Percentiles rank a stretch among this genome's conserved stretches.
These are phyloP conservation scores for Rhinatrema bivittatum DNA, from an alignment of 2,797 vertebrate genomes.

Conservation along the genomic window DNA sequence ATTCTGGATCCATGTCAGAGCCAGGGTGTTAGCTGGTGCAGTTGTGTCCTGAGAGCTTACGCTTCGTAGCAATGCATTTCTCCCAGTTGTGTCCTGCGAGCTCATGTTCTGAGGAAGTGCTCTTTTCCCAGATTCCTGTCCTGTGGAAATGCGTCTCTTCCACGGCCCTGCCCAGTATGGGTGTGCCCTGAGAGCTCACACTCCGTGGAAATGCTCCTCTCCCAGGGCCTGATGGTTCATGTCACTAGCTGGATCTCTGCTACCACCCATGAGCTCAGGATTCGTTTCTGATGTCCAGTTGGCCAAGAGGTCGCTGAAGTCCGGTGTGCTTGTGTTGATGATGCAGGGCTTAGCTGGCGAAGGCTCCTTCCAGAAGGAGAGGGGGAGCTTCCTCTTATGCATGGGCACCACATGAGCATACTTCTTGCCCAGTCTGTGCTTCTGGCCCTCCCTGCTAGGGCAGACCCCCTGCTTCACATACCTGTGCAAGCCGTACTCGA, in stretches of 20 bases:
- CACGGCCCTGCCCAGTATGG: no score
- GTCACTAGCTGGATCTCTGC: slow-evolving; percentile 2
- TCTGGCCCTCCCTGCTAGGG: not conserved
- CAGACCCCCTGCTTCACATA: not conserved
- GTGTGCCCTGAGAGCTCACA: no score
- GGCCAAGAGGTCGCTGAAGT: slow-evolving; percentile 89
- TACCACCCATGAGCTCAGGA: slow-evolving; percentile 15
- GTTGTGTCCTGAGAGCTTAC: no score
- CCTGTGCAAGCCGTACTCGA: slow-evolving; percentile 58
- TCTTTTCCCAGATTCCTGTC: no score
- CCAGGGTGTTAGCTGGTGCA: no score
- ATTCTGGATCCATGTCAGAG: no score
- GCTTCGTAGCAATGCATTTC: no score
- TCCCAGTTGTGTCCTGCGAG: no score
- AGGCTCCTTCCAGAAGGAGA: slow-evolving; percentile 91
- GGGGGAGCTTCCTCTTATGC: slow-evolving; percentile 74
- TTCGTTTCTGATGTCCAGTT: slow-evolving; percentile 75
- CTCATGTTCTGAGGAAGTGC: no score
- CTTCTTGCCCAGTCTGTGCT: slow-evolving; percentile 43
- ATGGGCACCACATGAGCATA: slow-evolving; percentile 73
- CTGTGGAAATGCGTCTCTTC: no score
- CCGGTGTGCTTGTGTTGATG: slow-evolving; percentile 37
- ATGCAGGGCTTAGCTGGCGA: slow-evolving; percentile 36
- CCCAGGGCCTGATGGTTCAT: slow-evolving; percentile 1
- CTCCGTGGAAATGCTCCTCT: slow-evolving; percentile 6